Base-by-base conservation (phyloP, 2,797 vertebrate genomes). In the Hypotaenidia philippensis region DNA sequence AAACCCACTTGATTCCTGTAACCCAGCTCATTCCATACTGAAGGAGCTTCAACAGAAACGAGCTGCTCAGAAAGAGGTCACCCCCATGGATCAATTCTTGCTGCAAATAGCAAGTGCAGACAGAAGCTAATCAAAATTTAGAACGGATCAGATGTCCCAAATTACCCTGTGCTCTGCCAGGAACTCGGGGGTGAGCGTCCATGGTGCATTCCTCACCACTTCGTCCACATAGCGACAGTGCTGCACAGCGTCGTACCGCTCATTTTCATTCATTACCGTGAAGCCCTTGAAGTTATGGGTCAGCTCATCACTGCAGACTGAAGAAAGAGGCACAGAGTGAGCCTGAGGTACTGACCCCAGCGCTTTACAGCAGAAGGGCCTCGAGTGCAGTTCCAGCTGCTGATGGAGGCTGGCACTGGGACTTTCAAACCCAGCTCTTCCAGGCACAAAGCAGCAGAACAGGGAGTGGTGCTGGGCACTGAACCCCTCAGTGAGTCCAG, bases 191-290 rank as follows among this genome's bases (percentile, higher is more conserved):
- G 99, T 97, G 86, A 99, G 98, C 0, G 99, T 99, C 99, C 99
- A 99, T 2, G 99, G 99, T 0, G 99, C 99, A 2, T 99, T 99
- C 94, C 99, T 98, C 96, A 99, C 99, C 83, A 99, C 98, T 96
- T 99, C 99, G 0, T 99, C 99, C 92, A 99, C 99, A 0, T 99
- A 99, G 95, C 99, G 99, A 92, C 99, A 99, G 89, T 99, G 99
- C 96, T 98, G 99, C 78, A 99, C 97, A 0, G 99, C 99, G 3
- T 99, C 99, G 1, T 99, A 99, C 57, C 99, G 98, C 90, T 99
- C 99, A 0, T 98, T 99, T 47, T 99, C 99, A 2, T 99, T 99
- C 99, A 99, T 99, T 86, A 99, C 99, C 0, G 99, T 99, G 98
- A 99, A 99, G 96, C 99, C 99, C 97, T 99, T 99, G 96, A 99